Evolutionary conservation across 2,113 vertebrate genomes (phyloP).

Genomic region (Anolis sagrei): DNA sequence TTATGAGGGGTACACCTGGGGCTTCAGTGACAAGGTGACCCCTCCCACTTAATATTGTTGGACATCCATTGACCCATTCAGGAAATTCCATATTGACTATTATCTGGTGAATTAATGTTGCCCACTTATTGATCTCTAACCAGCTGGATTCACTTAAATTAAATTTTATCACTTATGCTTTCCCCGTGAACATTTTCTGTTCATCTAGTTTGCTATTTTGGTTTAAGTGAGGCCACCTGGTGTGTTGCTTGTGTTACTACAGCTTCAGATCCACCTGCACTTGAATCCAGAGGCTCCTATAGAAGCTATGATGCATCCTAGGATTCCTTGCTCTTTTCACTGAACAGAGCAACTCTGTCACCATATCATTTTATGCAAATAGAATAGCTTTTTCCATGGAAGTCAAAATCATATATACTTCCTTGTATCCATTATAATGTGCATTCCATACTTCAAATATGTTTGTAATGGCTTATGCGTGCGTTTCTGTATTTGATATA

Average conservation of each 20-base stretch:
- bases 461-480: background rate
- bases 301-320: background rate
- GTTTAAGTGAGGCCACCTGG: background rate
- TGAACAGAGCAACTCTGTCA: background rate
- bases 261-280: background rate
- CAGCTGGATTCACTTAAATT: background rate
- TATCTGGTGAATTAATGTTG: background rate
- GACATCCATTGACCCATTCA: background rate
- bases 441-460: background rate
- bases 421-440: background rate
- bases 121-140: background rate
- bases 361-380: background rate
- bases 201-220: background rate
- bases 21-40: no score
- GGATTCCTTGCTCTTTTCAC: background rate
- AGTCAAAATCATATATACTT: slow-evolving; percentile 7
- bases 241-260: background rate
- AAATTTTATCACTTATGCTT: background rate
- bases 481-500: background rate
- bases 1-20: background rate
- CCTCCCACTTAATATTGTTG: background rate
- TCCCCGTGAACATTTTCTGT: background rate
- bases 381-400: background rate
- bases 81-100: background rate
- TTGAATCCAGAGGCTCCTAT: background rate